phyloP scores from a whole-genome alignment of 2,113 vertebrate genomes.

The Prionailurus viverrinus region DNA sequence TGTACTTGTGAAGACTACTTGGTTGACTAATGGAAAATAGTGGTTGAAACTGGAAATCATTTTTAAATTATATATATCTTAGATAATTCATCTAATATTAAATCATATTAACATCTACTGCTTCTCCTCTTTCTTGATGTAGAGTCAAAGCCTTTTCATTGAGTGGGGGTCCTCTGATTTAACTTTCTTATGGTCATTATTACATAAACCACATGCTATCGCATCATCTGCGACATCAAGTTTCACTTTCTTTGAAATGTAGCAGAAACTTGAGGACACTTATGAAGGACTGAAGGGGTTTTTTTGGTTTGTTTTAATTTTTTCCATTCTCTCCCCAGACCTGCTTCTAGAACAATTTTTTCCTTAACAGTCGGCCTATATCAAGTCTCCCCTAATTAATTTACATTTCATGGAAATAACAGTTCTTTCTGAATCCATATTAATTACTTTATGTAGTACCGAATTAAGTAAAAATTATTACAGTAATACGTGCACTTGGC shows the following conservation, averaged over 20 bases:
- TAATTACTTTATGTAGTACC: conserved; percentile 3
- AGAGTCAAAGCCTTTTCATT: neutral
- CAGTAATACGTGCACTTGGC: neutral
- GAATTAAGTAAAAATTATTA: neutral
- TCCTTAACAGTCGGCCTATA: neutral
- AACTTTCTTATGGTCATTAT: neutral
- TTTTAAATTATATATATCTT: neutral
- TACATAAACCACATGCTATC: neutral
- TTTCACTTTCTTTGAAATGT: conserved; percentile 19
- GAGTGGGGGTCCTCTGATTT: neutral
- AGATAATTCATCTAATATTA: neutral
- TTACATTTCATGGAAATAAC: neutral
- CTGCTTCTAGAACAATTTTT: neutral
- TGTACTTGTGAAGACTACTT: neutral
- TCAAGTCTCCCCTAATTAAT: neutral
- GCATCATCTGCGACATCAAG: neutral
- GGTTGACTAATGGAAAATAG: neutral
- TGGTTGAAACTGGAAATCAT: neutral
- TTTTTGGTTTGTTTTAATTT: neutral
- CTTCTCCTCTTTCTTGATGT: neutral
- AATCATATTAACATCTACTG: neutral
- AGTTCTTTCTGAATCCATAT: neutral
- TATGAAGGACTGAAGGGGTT: neutral
- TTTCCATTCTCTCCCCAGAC: neutral
- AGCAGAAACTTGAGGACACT: neutral